Conservation (phyloP, 1,140 invertebrate species). For the Cryptotermes secundus region DNA sequence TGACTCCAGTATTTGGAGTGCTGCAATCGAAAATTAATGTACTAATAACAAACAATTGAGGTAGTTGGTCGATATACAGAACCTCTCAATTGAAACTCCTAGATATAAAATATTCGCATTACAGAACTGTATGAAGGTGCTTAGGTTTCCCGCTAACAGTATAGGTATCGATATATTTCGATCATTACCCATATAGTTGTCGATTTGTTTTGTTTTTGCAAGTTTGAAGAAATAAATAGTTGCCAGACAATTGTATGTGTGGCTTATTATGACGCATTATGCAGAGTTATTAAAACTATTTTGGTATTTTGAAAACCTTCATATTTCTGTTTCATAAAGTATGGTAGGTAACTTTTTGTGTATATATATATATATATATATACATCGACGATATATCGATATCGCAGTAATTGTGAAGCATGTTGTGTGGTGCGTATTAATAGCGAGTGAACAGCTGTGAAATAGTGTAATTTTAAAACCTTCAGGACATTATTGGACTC, state of each 20-base stretch:
- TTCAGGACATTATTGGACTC: neutral
- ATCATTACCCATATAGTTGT: neutral
- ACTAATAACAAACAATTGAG: no score
- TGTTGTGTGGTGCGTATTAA: conserved; percentile 29
- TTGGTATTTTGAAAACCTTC: neutral
- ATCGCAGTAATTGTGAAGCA: conserved; percentile 24
- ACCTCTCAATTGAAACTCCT: no score
- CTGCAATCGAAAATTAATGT: no score
- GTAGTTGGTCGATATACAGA: no score
- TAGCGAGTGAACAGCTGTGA: conserved; percentile 28
- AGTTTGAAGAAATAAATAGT: neutral
- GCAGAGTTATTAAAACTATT: neutral
- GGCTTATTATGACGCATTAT: neutral
- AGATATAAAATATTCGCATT: no score
- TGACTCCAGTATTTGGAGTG: no score
- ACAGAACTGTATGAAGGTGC: neutral
- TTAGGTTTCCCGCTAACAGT: neutral
- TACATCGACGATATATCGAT: conserved; percentile 23
- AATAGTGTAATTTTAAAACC: conserved; percentile 6
- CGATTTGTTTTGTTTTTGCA: neutral
- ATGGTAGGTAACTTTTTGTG: no score
- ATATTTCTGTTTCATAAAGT: neutral
- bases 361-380: neutral
- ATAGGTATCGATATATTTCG: neutral
- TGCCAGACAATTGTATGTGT: neutral